A percentile compares a stretch with the other conserved stretches of the same genome.
Evolutionary conservation across 2,113 vertebrate genomes (phyloP).

Genomic region (Forbesichthys papilliferus): DNA sequence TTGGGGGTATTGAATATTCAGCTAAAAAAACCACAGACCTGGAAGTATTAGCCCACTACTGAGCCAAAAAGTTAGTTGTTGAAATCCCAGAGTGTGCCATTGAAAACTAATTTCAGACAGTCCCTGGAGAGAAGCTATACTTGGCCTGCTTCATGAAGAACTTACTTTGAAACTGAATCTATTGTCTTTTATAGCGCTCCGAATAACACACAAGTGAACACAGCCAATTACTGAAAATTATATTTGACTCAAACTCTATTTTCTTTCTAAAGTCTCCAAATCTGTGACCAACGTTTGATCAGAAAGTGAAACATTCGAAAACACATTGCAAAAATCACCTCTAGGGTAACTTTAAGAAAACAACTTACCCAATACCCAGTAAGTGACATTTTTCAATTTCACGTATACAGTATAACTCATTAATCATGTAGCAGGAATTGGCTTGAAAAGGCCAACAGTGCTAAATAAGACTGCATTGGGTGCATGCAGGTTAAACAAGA

Average conservation of each 20-base stretch:
- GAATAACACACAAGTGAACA: not conserved
- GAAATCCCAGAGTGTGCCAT: constrained; percentile 31
- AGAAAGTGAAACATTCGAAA: not conserved
- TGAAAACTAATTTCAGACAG: constrained; percentile 35
- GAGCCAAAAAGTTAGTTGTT: constrained; percentile 29
- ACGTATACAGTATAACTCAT: not conserved
- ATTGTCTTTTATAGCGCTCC: not conserved
- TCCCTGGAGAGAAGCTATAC: constrained; percentile 19
- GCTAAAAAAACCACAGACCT: constrained; percentile 1
- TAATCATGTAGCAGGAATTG: not conserved
- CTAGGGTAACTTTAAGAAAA: not conserved
- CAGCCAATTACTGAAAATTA: not conserved
- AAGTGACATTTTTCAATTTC: not conserved
- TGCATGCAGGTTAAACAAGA: constrained; percentile 2
- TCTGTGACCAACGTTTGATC: not conserved
- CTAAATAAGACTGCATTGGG: not conserved
- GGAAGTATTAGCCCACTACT: constrained; percentile 31
- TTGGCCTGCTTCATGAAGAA: constrained; percentile 8
- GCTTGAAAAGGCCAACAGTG: not conserved
- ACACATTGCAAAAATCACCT: not conserved
- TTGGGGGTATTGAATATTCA: constrained; percentile 33
- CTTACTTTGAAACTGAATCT: constrained; percentile 6
- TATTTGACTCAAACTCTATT: not conserved
- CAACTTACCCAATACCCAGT: not conserved
- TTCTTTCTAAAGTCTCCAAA: not conserved